These are phyloP conservation scores for Paracanthobrama guichenoti DNA, from an alignment of 2,113 vertebrate genomes.

Conservation along the genomic window DNA sequence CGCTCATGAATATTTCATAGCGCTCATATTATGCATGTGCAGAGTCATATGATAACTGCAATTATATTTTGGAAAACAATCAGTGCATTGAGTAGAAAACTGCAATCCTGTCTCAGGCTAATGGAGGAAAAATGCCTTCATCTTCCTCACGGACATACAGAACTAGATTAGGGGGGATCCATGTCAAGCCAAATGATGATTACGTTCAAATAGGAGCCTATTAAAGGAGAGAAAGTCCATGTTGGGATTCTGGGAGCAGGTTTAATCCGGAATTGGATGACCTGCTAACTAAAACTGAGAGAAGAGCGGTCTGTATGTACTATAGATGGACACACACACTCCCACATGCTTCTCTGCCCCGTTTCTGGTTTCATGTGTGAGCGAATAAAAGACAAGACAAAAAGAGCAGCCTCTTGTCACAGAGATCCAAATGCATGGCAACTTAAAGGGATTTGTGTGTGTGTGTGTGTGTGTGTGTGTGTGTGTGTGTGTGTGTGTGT, in stretches of 20 bases:
- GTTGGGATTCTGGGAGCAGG: not conserved
- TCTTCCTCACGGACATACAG: not conserved
- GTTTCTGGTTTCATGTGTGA: constrained; percentile 37
- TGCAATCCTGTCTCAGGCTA: not conserved
- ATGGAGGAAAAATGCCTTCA: constrained; percentile 28
- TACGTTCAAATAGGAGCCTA: constrained; percentile 31
- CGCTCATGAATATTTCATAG: constrained; percentile 48
- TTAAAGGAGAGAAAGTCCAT: not conserved
- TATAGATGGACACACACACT: constrained; percentile 29
- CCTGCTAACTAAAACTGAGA: constrained; percentile 13
- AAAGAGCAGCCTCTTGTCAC: constrained; percentile 27
- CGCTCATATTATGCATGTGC: not conserved
- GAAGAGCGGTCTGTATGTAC: not conserved
- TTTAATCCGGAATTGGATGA: constrained; percentile 23
- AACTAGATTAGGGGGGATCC: constrained; percentile 25
- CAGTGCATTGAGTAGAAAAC: constrained; percentile 29
- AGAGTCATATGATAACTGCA: constrained; percentile 42
- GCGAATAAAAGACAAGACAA: constrained; percentile 34
- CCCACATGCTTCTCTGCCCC: not conserved
- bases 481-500: constrained; percentile 27
- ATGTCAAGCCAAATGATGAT: constrained; percentile 33
- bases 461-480: constrained; percentile 11
- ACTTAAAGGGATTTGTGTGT: constrained; percentile 47
- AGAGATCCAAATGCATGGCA: constrained; percentile 38
- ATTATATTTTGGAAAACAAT: constrained; percentile 49